A percentile compares a stretch with the other conserved stretches of the same genome.
Evolutionary conservation across 2,888 invertebrate genomes (phyloP).

Genomic region (Pristionchus entomophagus): DNA sequence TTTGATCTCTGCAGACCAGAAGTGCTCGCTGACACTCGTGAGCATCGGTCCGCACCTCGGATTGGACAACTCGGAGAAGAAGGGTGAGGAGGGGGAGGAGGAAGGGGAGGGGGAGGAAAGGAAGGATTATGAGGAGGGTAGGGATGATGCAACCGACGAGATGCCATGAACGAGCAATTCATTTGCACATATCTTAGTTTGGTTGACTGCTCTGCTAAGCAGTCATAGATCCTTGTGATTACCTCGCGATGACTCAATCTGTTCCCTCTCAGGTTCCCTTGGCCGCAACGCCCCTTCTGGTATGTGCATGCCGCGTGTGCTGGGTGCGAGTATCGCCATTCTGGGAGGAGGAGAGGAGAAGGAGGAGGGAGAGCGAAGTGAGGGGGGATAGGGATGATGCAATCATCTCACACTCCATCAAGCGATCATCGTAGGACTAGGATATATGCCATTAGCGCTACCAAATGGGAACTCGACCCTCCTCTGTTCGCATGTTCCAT

Average conservation of each 20-base stretch:
- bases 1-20: conserved; percentile 20
- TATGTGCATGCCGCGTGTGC: conserved; percentile 27
- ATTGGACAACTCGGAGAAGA: conserved; percentile 1
- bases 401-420: no score
- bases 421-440: no score
- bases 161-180: no score
- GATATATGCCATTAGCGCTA: no score
- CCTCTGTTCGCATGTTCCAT: no score
- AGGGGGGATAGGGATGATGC: not conserved
- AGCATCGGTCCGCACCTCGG: conserved; percentile 45
- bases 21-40: not conserved
- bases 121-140: not conserved
- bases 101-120: not conserved
- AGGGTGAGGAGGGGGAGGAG: conserved; percentile 5
- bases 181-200: no score
- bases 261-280: not conserved
- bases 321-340: not conserved
- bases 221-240: not conserved
- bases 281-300: conserved; percentile 17
- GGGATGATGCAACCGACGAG: not conserved
- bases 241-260: no score
- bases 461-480: no score
- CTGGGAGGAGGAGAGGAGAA: not conserved
- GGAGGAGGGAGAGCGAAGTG: conserved; percentile 23
- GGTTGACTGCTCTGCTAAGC: not conserved